Conservation (phyloP, 2,888 invertebrate species). For the Drosophila putrida region DNA sequence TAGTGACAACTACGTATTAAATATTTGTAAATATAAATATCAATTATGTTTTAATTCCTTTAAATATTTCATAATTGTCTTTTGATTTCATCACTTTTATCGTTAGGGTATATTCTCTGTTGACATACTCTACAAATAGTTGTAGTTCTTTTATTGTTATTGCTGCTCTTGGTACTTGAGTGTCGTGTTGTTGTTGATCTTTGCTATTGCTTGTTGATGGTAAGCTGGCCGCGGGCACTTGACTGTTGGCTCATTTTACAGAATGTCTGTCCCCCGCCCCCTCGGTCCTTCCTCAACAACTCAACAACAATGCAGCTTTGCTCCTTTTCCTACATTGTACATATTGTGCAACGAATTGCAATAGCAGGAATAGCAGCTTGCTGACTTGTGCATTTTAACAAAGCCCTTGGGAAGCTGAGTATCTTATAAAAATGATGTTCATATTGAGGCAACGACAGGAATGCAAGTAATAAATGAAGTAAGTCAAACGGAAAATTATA, state of each 20-base stretch:
- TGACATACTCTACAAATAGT: not conserved
- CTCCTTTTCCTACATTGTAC: conserved; percentile 16
- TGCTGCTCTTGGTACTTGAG: not conserved
- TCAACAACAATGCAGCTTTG: not conserved
- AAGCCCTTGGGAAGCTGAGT: not conserved
- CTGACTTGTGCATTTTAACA: conserved; percentile 19
- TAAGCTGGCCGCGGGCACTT: conserved; percentile 24
- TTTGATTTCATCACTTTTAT: too few relatives aligned
- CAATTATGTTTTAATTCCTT: too few relatives aligned
- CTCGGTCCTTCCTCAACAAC: not conserved
- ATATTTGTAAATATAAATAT: not conserved
- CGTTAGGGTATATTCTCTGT: too few relatives aligned
- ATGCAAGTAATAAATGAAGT: not conserved
- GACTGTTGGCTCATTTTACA: conserved; percentile 30
- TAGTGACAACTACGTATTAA: too few relatives aligned
- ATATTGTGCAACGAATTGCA: conserved; percentile 28
- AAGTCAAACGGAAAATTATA: not conserved
- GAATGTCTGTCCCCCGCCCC: not conserved
- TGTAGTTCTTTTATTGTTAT: not conserved
- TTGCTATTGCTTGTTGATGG: not conserved
- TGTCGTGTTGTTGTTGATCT: conserved; percentile 21
- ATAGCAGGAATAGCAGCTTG: conserved; percentile 3
- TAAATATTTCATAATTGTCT: too few relatives aligned
- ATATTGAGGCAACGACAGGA: not conserved
- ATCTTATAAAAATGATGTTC: conserved; percentile 4